A percentile compares a stretch with the other conserved stretches of the same genome.
Evolutionary conservation across 2,888 invertebrate genomes (phyloP).

Genomic region (Orthonevra nobilis): DNA sequence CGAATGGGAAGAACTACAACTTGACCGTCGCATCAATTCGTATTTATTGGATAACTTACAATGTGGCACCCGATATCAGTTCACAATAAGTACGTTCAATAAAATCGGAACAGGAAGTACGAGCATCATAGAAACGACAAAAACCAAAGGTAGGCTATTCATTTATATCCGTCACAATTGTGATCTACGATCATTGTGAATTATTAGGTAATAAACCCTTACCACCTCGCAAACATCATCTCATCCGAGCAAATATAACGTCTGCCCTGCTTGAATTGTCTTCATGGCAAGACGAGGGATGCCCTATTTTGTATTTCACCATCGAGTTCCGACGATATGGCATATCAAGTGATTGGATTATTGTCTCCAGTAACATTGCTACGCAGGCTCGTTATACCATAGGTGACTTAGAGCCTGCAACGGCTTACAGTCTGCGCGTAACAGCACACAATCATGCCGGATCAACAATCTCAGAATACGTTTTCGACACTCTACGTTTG

Average conservation of each 20-base stretch:
- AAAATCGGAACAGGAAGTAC: slow-evolving; percentile 87
- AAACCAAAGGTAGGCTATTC: slow-evolving; percentile 84
- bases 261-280: slow-evolving; percentile 88
- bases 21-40: slow-evolving; percentile 82
- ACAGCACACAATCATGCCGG: slow-evolving; percentile 85
- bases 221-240: slow-evolving; percentile 85
- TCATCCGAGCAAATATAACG: slow-evolving; percentile 88
- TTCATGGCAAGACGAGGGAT: slow-evolving; percentile 91
- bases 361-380: slow-evolving; percentile 81
- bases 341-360: slow-evolving; percentile 77
- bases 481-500: slow-evolving; percentile 82
- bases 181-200: slow-evolving; percentile 68
- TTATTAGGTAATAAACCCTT: slow-evolving; percentile 84
- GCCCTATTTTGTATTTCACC: slow-evolving; percentile 87
- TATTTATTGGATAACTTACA: slow-evolving; percentile 87
- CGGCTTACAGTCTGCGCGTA: slow-evolving; percentile 81
- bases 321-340: slow-evolving; percentile 78
- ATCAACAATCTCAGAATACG: slow-evolving; percentile 82
- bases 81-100: slow-evolving; percentile 88
- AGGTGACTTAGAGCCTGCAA: slow-evolving; percentile 81
- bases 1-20: slow-evolving; percentile 82
- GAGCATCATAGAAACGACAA: slow-evolving; percentile 85
- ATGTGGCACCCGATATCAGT: slow-evolving; percentile 89
- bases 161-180: background rate
- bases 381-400: slow-evolving; percentile 80